Percentiles rank a stretch among this genome's conserved stretches.
phyloP scores from a whole-genome alignment of 2,797 vertebrate species.

The Salarias fasciatus region DNA sequence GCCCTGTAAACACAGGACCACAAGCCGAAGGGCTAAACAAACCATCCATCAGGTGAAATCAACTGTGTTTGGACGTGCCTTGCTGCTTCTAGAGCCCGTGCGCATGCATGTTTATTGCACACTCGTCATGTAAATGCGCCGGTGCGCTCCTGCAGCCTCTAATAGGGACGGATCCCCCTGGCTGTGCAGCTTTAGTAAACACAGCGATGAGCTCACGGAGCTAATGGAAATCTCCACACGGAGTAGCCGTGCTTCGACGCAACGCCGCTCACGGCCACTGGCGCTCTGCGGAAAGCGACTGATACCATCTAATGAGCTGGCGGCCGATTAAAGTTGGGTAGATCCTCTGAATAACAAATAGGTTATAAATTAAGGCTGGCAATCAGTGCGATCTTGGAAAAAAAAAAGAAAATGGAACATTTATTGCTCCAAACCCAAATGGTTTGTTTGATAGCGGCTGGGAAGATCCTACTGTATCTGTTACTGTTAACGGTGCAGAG shows the following conservation, averaged over 20 bases:
- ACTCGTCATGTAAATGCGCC: constrained; percentile 13
- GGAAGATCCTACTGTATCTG: constrained; percentile 22
- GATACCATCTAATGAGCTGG: constrained; percentile 27
- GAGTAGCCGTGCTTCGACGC: constrained; percentile 18
- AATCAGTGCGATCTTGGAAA: too few species aligned
- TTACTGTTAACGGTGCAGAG: constrained; percentile 18
- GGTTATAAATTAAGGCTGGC: constrained; percentile 17
- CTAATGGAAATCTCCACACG: constrained; percentile 28
- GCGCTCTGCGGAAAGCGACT: constrained; percentile 5
- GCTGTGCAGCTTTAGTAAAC: constrained; percentile 19
- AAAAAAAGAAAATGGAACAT: too few species aligned
- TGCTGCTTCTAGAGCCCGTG: constrained; percentile 26
- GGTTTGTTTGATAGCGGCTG: too few species aligned
- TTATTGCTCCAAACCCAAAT: constrained; percentile 15
- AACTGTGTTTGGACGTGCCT: constrained; percentile 41
- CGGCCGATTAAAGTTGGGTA: constrained; percentile 30
- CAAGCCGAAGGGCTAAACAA: constrained; percentile 48
- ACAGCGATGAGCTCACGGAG: constrained; percentile 22
- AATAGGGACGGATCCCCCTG: constrained; percentile 17
- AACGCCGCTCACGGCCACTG: constrained; percentile 19
- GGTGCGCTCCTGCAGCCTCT: constrained; percentile 16
- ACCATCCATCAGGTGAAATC: constrained; percentile 58
- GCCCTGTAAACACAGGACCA: constrained; percentile 62
- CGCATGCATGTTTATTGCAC: constrained; percentile 10
- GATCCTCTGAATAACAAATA: constrained; percentile 36